phyloP scores from a whole-genome alignment of 2,888 invertebrate species.

The Polia nebulosa region DNA sequence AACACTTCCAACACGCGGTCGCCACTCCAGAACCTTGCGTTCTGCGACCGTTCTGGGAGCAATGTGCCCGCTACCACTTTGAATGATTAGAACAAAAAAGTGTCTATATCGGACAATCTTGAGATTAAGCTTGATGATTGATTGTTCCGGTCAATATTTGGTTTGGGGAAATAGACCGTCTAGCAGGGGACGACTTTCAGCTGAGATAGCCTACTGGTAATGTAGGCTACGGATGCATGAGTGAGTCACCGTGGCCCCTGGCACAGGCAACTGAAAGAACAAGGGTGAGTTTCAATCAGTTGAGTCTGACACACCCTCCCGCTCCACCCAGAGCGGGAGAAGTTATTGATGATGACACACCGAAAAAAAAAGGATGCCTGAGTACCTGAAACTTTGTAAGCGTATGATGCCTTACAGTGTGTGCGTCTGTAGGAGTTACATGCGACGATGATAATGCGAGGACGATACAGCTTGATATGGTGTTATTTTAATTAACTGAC shows the following conservation, averaged over 20 bases:
- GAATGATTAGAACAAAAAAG: background rate
- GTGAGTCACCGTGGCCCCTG: too few species aligned
- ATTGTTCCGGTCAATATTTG: background rate
- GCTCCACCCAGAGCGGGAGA: too few species aligned
- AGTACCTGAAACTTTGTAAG: background rate
- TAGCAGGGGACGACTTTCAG: background rate
- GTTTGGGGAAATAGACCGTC: background rate
- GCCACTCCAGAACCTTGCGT: too few species aligned
- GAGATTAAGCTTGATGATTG: background rate
- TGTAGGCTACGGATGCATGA: background rate
- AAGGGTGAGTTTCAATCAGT: too few species aligned
- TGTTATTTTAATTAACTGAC: slow-evolving; percentile 16
- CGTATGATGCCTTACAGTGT: too few species aligned
- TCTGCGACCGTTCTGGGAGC: background rate
- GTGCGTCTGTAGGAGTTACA: background rate
- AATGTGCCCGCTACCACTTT: background rate
- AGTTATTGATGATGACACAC: too few species aligned
- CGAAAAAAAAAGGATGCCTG: background rate
- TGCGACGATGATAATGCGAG: background rate
- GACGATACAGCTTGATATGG: background rate
- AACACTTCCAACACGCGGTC: too few species aligned
- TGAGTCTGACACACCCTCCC: too few species aligned
- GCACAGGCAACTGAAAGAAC: too few species aligned
- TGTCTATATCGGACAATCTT: background rate
- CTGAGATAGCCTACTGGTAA: background rate